Evolutionary conservation across 2,888 invertebrate genomes (phyloP), one percentile per base, ranked within the genome.

Genomic region (Suillia variegata): DNA sequence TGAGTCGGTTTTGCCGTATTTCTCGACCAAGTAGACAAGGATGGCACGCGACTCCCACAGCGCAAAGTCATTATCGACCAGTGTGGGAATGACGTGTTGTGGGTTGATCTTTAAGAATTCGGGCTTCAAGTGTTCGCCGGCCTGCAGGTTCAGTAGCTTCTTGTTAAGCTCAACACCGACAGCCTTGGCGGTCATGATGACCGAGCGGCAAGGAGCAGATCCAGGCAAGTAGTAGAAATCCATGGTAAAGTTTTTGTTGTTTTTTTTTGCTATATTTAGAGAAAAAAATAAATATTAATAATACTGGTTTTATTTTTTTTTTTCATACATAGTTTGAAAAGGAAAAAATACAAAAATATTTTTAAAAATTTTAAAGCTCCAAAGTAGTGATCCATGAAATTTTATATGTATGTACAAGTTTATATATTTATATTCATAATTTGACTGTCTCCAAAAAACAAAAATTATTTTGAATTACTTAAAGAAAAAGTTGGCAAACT

Each of bases 21-120:
- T 89, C 80, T 88, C 88, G 18, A 85, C 89, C 74, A 94, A 84
- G 82, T 94, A 94, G 0, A 86, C 84, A 79, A 89, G 85, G 77
- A 93, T 93, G 61, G 92, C 89, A 49, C 92, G 89, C 54, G 93
- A 93, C 83, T 94, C 94, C 86, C 89, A 90, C 55, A 94, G 78
- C 21, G 86, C 80, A 74, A 93, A 88, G 1, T 91, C 93, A 70
- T 90, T 88, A 80, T 94, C 94, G 54, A 89, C 88, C 50, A 94
- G 80, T 0, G 92, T 92, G 1, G 94, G 94, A 59, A 94, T 85
- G 33, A 88, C 88, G 78, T 93, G 93, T 80, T 93, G 92, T 1
- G 92, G 92, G 79, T 92, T 92, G 17, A 92, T 78, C 84, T 88
- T 88, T 38, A 89, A 2, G 70, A 84, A 90, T 71, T 89, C 89